These are phyloP conservation scores for Electrophaes corylata DNA, from an alignment of 2,888 invertebrate species.

Conservation along the genomic window DNA sequence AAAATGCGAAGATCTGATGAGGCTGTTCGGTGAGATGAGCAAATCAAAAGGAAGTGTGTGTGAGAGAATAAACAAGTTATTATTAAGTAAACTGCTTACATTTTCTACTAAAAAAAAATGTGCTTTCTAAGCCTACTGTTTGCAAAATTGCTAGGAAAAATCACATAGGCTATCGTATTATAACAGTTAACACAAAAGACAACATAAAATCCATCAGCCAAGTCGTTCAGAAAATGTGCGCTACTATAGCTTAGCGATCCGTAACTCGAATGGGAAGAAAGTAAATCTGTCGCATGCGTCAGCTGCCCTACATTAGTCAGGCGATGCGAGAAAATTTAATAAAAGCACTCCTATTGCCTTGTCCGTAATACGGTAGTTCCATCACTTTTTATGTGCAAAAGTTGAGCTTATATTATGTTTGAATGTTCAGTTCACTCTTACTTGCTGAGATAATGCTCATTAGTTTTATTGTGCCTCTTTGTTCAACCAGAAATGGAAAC, in stretches of 20 bases:
- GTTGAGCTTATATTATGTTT: slow-evolving; percentile 4
- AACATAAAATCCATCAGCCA: slow-evolving; percentile 6
- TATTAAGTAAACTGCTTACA: too few relatives aligned
- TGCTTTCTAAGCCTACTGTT: too few relatives aligned
- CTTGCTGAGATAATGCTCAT: too few relatives aligned
- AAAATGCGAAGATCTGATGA: too few relatives aligned
- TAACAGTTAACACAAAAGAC: slow-evolving; percentile 18
- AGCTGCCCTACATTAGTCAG: slow-evolving; percentile 80
- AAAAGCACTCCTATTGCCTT: slow-evolving; percentile 73
- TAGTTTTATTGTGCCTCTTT: too few relatives aligned
- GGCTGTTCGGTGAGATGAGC: too few relatives aligned
- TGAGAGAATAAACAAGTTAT: too few relatives aligned
- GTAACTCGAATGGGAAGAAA: slow-evolving; percentile 63
- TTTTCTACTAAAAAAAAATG: too few relatives aligned
- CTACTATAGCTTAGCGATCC: slow-evolving; percentile 47
- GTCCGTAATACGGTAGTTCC: slow-evolving; percentile 43
- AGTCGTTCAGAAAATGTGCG: slow-evolving; percentile 40
- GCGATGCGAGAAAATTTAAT: slow-evolving; percentile 81
- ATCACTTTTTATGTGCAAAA: slow-evolving; percentile 41
- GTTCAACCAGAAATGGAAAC: too few relatives aligned
- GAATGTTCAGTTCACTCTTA: neutral
- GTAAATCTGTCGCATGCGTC: slow-evolving; percentile 71
- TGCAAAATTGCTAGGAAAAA: too few relatives aligned
- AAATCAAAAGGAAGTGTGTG: too few relatives aligned
- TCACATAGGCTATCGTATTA: neutral